Conservation (phyloP, 2,888 invertebrate genomes). For the Leptinotarsa peninsularis region DNA sequence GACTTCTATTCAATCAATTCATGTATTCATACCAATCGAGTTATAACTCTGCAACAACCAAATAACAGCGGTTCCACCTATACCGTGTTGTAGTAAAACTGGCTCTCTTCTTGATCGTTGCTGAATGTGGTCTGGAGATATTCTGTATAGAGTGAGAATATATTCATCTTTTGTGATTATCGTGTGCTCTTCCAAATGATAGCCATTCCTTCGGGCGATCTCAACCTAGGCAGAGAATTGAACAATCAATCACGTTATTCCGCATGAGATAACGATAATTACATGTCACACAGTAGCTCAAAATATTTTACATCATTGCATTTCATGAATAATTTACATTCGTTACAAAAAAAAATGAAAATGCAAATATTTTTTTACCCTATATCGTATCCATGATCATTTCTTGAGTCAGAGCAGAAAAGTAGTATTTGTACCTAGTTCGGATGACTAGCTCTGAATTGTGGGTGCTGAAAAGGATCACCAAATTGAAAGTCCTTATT, state of each 20-base stretch:
- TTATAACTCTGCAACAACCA: constrained; percentile 49
- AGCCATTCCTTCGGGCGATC: constrained; percentile 69
- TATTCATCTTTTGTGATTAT: constrained; percentile 85
- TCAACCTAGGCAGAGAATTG: not conserved
- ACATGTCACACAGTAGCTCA: no score
- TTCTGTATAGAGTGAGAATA: constrained; percentile 70
- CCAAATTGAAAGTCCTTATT: no score
- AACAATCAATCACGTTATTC: not conserved
- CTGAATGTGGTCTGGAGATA: constrained; percentile 36
- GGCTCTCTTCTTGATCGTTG: constrained; percentile 36
- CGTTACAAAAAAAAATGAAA: no score
- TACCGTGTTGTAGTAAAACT: constrained; percentile 50
- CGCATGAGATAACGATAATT: no score
- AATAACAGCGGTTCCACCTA: constrained; percentile 42
- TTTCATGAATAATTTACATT: not conserved
- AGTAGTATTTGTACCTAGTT: no score
- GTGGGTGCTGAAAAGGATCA: no score
- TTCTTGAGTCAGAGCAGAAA: no score
- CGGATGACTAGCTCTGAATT: no score
- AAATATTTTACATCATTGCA: no score
- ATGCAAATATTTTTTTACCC: no score
- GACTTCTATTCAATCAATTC: no score
- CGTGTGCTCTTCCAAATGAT: constrained; percentile 75
- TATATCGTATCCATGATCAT: no score
- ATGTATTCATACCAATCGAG: constrained; percentile 44